Evolutionary conservation across 2,888 invertebrate genomes (phyloP), one percentile per base, ranked within the genome.

Genomic region (Ophion ventricosus): DNA sequence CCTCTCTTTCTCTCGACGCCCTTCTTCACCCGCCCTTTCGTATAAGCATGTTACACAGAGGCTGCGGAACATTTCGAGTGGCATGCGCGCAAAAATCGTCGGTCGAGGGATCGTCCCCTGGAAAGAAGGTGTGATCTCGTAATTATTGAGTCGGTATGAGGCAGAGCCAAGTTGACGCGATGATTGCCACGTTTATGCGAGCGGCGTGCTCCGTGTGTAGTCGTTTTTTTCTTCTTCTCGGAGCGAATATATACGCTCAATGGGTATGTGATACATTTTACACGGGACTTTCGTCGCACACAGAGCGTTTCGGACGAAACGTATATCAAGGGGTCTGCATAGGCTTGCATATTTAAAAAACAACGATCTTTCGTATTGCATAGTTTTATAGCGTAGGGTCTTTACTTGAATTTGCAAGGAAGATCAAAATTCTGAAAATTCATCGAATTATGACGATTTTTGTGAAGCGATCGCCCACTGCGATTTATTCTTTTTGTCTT

Each of bases 41-140:
- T 35, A 69, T 63, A 7, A 25, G 56, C 63, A 75, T 74, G 54
- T 79, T 43, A 43, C 43, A 43, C 43, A 73, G 63, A 74, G 83
- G 87, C 82, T 87, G n/a, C n/a, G 86, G 86, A 79, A 86, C 88
- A 87, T 88, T 87, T 54, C 87, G 88, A 87, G 88, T 83, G 78
- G 86, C 72, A 76, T 74, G 82, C 67, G 81, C 79, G 72, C 80
- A 70, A 75, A 72, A 77, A 73, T 56, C 61, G 70, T 25, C 23
- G 40, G n/a, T 23, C 49, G 43, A 72, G 66, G 80, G 85, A 76
- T 75, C 82, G 82, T 70, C 83, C 83, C 80, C 67, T 80, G 76
- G 86, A 85, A 85, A 85, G 81, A 87, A 89, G 89, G 90, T 88
- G 91, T 89, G 89, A 91, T 91, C 89, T 90, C 89, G 88, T 91